Evolutionary conservation across 2,797 vertebrate species (phyloP).

Genomic region (Ptychadena robeensis): DNA sequence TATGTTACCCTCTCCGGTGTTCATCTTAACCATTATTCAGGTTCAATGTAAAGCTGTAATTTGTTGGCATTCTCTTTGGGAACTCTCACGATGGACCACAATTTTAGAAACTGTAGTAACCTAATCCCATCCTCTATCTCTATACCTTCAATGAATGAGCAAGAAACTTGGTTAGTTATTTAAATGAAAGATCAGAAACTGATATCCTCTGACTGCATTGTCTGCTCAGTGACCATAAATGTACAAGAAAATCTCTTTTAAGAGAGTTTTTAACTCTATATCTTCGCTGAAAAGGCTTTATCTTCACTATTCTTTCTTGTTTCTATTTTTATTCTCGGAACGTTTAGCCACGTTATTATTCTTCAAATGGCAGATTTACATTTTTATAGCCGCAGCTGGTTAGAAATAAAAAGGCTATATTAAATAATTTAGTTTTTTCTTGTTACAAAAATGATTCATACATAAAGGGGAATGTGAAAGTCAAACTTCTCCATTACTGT

Average conservation of each 20-base stretch:
- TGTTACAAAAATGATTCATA: not conserved
- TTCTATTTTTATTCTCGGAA: not conserved
- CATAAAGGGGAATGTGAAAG: not conserved
- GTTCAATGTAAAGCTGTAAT: no score
- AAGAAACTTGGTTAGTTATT: no score
- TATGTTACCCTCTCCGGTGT: no score
- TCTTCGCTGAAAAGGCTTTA: not conserved
- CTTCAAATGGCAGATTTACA: slow-evolving; percentile 14
- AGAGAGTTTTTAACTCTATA: not conserved
- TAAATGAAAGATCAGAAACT: no score
- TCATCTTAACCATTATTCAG: no score
- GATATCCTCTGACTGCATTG: not conserved
- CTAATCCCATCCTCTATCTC: no score
- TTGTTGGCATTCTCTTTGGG: no score
- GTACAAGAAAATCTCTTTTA: not conserved
- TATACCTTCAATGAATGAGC: no score
- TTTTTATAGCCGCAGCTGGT: slow-evolving; percentile 10
- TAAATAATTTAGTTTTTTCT: not conserved
- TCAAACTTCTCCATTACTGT: slow-evolving; percentile 6
- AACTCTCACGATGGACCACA: no score
- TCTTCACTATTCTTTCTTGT: not conserved
- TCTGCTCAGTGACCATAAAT: not conserved
- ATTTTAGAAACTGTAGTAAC: no score
- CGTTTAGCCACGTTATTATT: slow-evolving; percentile 1
- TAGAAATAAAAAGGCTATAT: not conserved